Conservation (phyloP, 1,140 invertebrate species). For the Epicauta chinensis region DNA sequence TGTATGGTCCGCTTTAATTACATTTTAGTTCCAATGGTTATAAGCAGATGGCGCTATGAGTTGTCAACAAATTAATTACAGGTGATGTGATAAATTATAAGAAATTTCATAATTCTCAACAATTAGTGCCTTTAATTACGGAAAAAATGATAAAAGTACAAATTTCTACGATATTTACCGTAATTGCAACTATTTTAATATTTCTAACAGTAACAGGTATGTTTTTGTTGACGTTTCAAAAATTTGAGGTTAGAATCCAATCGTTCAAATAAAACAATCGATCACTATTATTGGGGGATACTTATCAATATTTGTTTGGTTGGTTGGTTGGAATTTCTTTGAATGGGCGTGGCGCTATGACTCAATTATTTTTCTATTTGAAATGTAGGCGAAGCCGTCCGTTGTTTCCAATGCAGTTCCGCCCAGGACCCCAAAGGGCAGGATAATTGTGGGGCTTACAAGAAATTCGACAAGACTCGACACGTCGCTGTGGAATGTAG, state of each 20-base stretch:
- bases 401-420: constrained; percentile 85
- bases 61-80: too few relatives aligned
- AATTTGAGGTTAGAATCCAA: constrained; percentile 2
- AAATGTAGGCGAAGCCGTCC: constrained; percentile 57
- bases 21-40: too few relatives aligned
- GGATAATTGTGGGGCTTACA: constrained; percentile 85
- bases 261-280: background rate
- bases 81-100: too few relatives aligned
- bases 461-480: constrained; percentile 67
- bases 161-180: too few relatives aligned
- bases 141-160: too few relatives aligned
- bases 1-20: too few relatives aligned
- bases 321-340: too few relatives aligned
- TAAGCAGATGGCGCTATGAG: too few relatives aligned
- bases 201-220: background rate
- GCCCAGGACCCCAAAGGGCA: constrained; percentile 61
- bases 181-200: too few relatives aligned
- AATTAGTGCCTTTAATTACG: too few relatives aligned
- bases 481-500: constrained; percentile 84
- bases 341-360: constrained; percentile 8
- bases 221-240: constrained; percentile 1
- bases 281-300: background rate
- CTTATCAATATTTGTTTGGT: background rate
- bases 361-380: too few relatives aligned
- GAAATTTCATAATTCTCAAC: too few relatives aligned